A percentile compares a stretch with the other conserved stretches of the same genome.
Conservation (phyloP, 1,140 invertebrate species). For the Ephestia elutella region DNA sequence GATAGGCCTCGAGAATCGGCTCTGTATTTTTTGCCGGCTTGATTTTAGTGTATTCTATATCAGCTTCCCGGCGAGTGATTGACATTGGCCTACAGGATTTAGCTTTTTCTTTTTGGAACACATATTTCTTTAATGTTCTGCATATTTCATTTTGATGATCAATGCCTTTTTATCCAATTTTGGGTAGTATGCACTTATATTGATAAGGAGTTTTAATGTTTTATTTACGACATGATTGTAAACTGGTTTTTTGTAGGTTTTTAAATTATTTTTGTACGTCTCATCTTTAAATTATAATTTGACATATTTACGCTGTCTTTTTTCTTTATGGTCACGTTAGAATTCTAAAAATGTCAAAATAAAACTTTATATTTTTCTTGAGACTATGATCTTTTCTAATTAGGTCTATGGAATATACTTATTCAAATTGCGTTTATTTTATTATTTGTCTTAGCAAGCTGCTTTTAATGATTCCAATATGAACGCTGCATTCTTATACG, state of each 20-base stretch:
- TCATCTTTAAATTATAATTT: not conserved
- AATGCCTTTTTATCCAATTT: no score
- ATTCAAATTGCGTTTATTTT: no score
- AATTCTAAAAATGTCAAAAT: no score
- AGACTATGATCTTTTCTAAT: no score
- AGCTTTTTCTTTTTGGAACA: not conserved
- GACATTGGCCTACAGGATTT: not conserved
- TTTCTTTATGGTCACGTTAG: no score
- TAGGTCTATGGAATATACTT: no score
- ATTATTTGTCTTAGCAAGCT: not conserved
- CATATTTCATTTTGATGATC: not conserved
- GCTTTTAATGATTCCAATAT: slow-evolving; percentile 16
- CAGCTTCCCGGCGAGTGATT: slow-evolving; percentile 8
- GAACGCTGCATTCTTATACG: slow-evolving; percentile 28
- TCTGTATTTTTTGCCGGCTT: slow-evolving; percentile 9
- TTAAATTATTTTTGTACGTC: not conserved
- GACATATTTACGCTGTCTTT: no score
- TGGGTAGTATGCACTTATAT: not conserved
- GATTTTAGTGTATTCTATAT: slow-evolving; percentile 10
- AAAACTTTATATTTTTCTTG: no score
- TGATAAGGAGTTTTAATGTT: not conserved
- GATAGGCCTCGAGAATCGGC: not conserved
- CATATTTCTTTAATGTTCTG: not conserved
- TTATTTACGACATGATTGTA: not conserved
- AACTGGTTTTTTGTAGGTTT: not conserved